A percentile compares a stretch with the other conserved stretches of the same genome.
phyloP scores from a whole-genome alignment of 2,888 invertebrate species.

The Pelosia muscerda region DNA sequence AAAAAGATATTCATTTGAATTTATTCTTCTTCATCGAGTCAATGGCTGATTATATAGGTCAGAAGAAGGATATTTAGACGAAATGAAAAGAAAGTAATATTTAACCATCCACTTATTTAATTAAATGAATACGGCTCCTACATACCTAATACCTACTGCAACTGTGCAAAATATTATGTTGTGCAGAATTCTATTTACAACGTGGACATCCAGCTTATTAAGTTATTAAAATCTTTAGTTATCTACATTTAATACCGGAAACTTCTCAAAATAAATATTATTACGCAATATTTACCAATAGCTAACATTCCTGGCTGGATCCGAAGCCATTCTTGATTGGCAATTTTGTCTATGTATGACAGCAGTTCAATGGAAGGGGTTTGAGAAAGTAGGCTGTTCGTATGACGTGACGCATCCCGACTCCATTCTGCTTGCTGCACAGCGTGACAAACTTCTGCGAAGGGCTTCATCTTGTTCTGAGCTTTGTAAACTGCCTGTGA shows the following conservation, averaged over 20 bases:
- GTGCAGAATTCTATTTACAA: too few relatives aligned
- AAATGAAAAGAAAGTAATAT: too few relatives aligned
- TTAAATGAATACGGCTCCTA: too few relatives aligned
- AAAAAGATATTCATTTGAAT: too few relatives aligned
- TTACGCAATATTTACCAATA: slow-evolving; percentile 64
- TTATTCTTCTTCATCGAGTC: too few relatives aligned
- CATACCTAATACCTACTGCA: too few relatives aligned
- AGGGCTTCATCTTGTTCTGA: slow-evolving; percentile 52
- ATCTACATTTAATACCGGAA: not conserved
- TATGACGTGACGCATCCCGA: slow-evolving; percentile 38
- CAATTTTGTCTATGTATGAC: slow-evolving; percentile 79
- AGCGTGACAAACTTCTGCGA: slow-evolving; percentile 61
- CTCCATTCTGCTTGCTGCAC: slow-evolving; percentile 67
- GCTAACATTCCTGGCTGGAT: slow-evolving; percentile 68
- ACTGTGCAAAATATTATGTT: too few relatives aligned
- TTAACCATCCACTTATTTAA: too few relatives aligned
- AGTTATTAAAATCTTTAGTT: not conserved
- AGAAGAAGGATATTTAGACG: too few relatives aligned
- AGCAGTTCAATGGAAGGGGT: slow-evolving; percentile 72
- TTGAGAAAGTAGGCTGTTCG: slow-evolving; percentile 48
- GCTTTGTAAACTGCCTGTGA: slow-evolving; percentile 60
- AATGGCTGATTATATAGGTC: too few relatives aligned
- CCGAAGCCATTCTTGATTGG: slow-evolving; percentile 82
- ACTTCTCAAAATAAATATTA: not conserved
- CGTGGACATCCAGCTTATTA: too few relatives aligned